Percentiles rank a stretch among this genome's conserved stretches.
Conservation (phyloP, 2,113 vertebrate genomes). For the Syngnathus typhle region DNA sequence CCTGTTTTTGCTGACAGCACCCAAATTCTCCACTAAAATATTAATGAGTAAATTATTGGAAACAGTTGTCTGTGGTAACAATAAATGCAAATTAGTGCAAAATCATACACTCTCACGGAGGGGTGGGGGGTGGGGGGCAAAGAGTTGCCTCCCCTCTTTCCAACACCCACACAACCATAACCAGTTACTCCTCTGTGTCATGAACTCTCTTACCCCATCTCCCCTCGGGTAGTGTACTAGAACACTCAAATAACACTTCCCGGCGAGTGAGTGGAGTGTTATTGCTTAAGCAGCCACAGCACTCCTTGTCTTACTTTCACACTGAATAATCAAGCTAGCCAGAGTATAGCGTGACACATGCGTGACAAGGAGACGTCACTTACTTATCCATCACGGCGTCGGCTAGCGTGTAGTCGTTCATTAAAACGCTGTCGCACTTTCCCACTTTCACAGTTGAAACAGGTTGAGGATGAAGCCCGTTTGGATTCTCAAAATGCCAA, state of each 20-base stretch:
- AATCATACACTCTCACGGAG: constrained; percentile 53
- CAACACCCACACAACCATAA: constrained; percentile 26
- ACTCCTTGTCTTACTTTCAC: constrained; percentile 37
- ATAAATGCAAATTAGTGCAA: constrained; percentile 72
- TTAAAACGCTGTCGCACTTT: constrained; percentile 54
- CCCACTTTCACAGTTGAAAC: constrained; percentile 42
- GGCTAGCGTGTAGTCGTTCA: constrained; percentile 68
- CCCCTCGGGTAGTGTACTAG: constrained; percentile 8
- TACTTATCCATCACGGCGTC: constrained; percentile 75
- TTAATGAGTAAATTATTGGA: too few species aligned
- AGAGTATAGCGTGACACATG: constrained; percentile 31
- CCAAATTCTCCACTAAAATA: constrained; percentile 32
- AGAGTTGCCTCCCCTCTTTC: constrained; percentile 24
- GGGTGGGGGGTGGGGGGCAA: too few species aligned
- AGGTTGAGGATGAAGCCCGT: constrained; percentile 8
- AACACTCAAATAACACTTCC: constrained; percentile 27
- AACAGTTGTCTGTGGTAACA: constrained; percentile 40
- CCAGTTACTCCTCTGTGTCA: constrained; percentile 32
- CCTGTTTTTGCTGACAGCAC: constrained; percentile 50
- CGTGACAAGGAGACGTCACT: constrained; percentile 43
- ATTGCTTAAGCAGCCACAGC: constrained; percentile 22
- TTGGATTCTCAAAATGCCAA: constrained; percentile 15
- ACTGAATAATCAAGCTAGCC: constrained; percentile 20
- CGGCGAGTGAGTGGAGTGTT: constrained; percentile 15
- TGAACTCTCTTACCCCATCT: constrained; percentile 12